phyloP scores from a whole-genome alignment of 1,140 invertebrate genomes.

The Zaprionus taronus region DNA sequence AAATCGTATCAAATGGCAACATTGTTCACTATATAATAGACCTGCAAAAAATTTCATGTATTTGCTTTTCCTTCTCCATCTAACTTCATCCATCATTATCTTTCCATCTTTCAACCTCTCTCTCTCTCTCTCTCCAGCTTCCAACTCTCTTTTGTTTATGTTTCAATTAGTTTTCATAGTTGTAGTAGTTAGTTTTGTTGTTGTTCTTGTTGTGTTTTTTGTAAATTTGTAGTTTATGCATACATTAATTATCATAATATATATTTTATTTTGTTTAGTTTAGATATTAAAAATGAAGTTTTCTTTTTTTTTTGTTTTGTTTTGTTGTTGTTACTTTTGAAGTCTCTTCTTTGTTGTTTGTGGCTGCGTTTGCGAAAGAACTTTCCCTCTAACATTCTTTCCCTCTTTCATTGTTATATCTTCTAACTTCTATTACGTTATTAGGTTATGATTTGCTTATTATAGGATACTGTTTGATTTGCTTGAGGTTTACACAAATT shows the following conservation, averaged over 20 bases:
- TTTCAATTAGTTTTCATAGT: conserved; percentile 42
- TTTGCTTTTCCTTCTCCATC: conserved; percentile 20
- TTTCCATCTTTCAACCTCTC: conserved; percentile 11
- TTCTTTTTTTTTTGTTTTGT: conserved; percentile 15
- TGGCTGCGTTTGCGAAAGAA: conserved; percentile 39
- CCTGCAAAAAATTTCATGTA: conserved; percentile 75
- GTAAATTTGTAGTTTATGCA: conserved; percentile 60
- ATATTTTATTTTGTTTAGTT: conserved; percentile 15
- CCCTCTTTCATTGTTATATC: conserved; percentile 14
- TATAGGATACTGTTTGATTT: conserved; percentile 17
- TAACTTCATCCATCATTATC: no score
- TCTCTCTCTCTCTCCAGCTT: background rate
- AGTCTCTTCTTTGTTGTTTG: conserved; percentile 58
- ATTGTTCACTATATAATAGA: conserved; percentile 81
- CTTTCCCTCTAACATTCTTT: conserved; percentile 6
- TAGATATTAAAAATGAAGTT: conserved; percentile 34
- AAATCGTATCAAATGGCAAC: conserved; percentile 81
- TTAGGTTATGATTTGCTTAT: conserved; percentile 19
- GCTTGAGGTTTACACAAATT: background rate
- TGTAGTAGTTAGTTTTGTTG: conserved; percentile 50
- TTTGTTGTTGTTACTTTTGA: conserved; percentile 21
- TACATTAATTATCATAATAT: conserved; percentile 32
- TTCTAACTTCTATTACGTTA: conserved; percentile 1
- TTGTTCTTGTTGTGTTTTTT: conserved; percentile 24
- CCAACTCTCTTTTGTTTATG: conserved; percentile 14